Percentiles rank a stretch among this genome's conserved stretches.
Conservation (phyloP, 2,888 invertebrate genomes). For the Amiota minor region DNA sequence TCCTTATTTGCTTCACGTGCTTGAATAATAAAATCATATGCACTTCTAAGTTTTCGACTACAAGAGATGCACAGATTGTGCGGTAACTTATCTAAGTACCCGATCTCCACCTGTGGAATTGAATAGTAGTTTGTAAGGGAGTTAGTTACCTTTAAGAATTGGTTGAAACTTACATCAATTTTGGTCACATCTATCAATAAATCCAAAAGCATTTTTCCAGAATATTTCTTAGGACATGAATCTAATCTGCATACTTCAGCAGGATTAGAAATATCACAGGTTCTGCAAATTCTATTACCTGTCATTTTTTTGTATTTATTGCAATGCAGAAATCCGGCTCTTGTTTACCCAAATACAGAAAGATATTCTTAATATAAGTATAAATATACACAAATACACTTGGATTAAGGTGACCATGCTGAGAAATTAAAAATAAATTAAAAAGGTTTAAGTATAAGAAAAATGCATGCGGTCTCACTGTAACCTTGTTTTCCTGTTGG, state of each 20-base stretch:
- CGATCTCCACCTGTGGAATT: constrained; percentile 39
- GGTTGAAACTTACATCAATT: constrained; percentile 48
- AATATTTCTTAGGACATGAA: constrained; percentile 49
- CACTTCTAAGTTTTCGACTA: constrained; percentile 54
- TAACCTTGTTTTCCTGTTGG: too few relatives aligned
- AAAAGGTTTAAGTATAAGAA: too few relatives aligned
- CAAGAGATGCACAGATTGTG: constrained; percentile 58
- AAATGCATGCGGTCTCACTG: too few relatives aligned
- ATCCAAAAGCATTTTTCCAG: constrained; percentile 53
- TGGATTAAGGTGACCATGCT: too few relatives aligned
- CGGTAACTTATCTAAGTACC: constrained; percentile 49
- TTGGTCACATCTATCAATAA: constrained; percentile 52
- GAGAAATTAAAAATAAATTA: too few relatives aligned
- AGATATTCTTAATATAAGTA: too few relatives aligned
- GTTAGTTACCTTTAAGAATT: neutral
- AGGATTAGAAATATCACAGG: neutral
- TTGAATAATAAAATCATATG: constrained; percentile 61
- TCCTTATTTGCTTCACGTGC: constrained; percentile 51
- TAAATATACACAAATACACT: too few relatives aligned
- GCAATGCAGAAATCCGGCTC: too few relatives aligned
- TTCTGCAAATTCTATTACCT: constrained; percentile 46
- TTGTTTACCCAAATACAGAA: too few relatives aligned
- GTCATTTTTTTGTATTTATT: neutral
- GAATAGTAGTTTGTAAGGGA: neutral
- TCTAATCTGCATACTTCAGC: neutral